phyloP scores from a whole-genome alignment of 1,140 invertebrate genomes.

The Bombus superbus region DNA sequence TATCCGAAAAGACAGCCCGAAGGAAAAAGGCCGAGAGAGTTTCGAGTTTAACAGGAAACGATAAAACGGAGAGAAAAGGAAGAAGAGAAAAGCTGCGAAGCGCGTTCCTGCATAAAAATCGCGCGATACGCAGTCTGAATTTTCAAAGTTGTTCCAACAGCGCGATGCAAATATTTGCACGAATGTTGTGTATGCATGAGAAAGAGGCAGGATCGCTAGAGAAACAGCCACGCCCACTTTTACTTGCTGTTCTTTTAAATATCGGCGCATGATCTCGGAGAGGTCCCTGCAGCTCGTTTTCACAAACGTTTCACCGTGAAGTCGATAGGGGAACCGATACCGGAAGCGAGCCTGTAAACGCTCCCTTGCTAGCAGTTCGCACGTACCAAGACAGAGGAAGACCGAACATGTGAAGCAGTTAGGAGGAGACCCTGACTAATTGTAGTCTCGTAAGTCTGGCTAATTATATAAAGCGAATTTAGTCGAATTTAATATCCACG shows the following conservation, averaged over 20 bases:
- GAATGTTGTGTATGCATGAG: conserved; percentile 2
- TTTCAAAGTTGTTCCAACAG: not conserved
- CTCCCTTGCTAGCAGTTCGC: conserved; percentile 27
- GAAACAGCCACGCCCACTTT: conserved; percentile 76
- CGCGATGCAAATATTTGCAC: not conserved
- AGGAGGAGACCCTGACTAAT: not conserved
- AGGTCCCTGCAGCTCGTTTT: conserved; percentile 57
- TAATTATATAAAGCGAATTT: not conserved
- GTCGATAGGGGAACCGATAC: conserved; percentile 38
- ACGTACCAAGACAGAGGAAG: not conserved
- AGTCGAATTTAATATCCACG: not conserved
- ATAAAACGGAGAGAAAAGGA: not conserved
- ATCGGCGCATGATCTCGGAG: conserved; percentile 69
- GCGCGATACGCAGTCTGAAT: not conserved
- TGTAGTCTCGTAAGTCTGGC: not conserved
- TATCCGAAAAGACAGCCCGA: too few species aligned
- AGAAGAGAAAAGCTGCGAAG: not conserved
- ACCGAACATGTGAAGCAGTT: not conserved
- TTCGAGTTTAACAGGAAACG: not conserved
- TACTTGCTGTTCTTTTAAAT: conserved; percentile 77
- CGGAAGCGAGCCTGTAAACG: conserved; percentile 46
- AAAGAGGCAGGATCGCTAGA: conserved; percentile 64
- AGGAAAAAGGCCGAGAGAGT: too few species aligned
- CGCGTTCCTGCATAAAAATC: not conserved
- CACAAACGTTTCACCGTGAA: conserved; percentile 71